Evolutionary conservation across 2,797 vertebrate genomes (phyloP).

Genomic region (Halcyon badia): DNA sequence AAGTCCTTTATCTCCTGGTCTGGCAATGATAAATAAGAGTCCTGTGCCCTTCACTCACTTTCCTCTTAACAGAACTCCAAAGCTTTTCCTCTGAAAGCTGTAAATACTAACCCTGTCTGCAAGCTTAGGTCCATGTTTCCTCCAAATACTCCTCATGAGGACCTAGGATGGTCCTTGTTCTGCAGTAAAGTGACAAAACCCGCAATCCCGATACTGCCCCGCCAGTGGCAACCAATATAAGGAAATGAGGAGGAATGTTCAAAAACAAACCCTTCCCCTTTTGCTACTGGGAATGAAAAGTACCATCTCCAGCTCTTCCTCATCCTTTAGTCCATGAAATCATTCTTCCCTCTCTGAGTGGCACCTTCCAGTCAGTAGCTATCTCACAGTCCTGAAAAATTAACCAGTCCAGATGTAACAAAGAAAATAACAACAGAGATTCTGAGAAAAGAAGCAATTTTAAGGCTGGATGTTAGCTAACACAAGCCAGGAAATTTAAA

Average conservation of each 20-base stretch:
- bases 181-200: background rate
- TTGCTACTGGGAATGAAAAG: background rate
- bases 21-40: background rate
- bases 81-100: background rate
- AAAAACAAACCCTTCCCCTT: background rate
- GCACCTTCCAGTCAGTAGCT: background rate
- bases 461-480: conserved; percentile 19
- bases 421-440: conserved; percentile 1
- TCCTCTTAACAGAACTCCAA: background rate
- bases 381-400: background rate
- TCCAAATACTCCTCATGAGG: background rate
- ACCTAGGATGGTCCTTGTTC: background rate
- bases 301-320: background rate
- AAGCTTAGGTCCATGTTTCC: background rate
- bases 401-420: conserved; percentile 49
- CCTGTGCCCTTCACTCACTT: background rate
- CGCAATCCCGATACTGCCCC: background rate
- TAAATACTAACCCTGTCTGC: background rate
- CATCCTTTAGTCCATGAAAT: background rate
- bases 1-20: background rate
- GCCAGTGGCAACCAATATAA: background rate
- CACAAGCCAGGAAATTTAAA: conserved; percentile 43
- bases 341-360: background rate
- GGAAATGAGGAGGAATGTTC: background rate
- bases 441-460: background rate